Percentiles rank a stretch among this genome's conserved stretches.
Evolutionary conservation across 2,888 invertebrate species (phyloP).

Genomic region (Sthenelais limicola): DNA sequence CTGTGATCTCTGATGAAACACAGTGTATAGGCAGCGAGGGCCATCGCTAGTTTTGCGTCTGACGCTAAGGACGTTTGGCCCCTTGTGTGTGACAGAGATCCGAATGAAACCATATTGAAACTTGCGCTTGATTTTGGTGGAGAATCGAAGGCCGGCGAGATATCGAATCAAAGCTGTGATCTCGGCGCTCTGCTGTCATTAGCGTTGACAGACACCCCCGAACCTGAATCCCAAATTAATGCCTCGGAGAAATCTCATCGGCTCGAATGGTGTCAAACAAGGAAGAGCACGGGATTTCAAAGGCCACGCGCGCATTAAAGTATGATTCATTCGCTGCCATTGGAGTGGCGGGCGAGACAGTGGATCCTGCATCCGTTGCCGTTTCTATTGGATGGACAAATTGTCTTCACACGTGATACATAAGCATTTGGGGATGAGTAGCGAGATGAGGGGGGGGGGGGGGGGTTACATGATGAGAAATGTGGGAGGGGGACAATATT

Average conservation of each 20-base stretch:
- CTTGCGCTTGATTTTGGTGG: conserved; percentile 15
- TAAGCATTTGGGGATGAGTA: neutral
- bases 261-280: conserved; percentile 34
- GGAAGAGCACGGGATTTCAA: conserved; percentile 15
- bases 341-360: conserved; percentile 31
- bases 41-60: neutral
- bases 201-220: conserved; percentile 27
- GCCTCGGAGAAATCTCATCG: conserved; percentile 17
- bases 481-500: neutral
- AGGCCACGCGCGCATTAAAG: conserved; percentile 27
- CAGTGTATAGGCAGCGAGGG: neutral
- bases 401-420: conserved; percentile 32
- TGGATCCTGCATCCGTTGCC: conserved; percentile 12
- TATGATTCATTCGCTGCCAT: conserved; percentile 27
- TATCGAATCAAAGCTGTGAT: conserved; percentile 35
- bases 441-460: neutral
- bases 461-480: no score
- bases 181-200: conserved; percentile 20
- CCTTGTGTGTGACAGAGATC: conserved; percentile 18
- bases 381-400: conserved; percentile 12
- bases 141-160: neutral
- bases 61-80: conserved; percentile 10
- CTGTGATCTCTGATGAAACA: conserved; percentile 18
- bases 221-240: conserved; percentile 39
- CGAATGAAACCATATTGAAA: conserved; percentile 35